Conservation (phyloP, 2,888 invertebrate genomes). For the Tipula helvola region DNA sequence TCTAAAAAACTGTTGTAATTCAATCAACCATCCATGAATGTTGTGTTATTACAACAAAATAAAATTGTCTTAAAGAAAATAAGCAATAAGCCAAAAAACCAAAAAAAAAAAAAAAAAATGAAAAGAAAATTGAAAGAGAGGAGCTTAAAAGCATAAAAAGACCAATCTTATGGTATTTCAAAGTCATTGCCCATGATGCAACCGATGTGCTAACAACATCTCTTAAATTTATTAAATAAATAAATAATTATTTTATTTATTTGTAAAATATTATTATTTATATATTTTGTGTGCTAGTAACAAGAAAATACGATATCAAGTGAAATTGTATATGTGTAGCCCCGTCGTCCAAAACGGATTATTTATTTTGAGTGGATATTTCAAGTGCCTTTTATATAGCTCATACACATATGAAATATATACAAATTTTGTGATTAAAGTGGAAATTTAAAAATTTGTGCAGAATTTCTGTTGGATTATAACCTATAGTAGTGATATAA, state of each 20-base stretch:
- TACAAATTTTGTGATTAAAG: not conserved
- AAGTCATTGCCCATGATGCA: conserved; percentile 40
- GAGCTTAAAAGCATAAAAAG: conserved; percentile 35
- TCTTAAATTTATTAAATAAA: not conserved
- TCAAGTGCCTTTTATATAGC: no score
- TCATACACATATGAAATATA: not conserved
- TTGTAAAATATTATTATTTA: not conserved
- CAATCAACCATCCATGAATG: conserved; percentile 12
- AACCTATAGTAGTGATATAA: not conserved
- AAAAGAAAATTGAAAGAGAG: not conserved
- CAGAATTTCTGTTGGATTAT: not conserved
- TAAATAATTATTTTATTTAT: not conserved
- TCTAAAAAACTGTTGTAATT: conserved; percentile 9
- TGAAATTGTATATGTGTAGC: not conserved
- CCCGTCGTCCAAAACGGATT: not conserved
- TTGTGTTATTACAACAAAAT: conserved; percentile 7
- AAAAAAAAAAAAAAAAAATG: not conserved
- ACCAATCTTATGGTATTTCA: conserved; percentile 33
- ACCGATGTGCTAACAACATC: conserved; percentile 37
- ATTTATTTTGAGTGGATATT: not conserved
- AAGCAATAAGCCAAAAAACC: not conserved
- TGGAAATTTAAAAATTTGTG: not conserved
- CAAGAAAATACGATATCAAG: not conserved
- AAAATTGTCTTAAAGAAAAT: not conserved
- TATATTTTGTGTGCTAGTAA: not conserved